Base-by-base conservation (phyloP, 2,888 invertebrate genomes). In the Coremacera marginata region DNA sequence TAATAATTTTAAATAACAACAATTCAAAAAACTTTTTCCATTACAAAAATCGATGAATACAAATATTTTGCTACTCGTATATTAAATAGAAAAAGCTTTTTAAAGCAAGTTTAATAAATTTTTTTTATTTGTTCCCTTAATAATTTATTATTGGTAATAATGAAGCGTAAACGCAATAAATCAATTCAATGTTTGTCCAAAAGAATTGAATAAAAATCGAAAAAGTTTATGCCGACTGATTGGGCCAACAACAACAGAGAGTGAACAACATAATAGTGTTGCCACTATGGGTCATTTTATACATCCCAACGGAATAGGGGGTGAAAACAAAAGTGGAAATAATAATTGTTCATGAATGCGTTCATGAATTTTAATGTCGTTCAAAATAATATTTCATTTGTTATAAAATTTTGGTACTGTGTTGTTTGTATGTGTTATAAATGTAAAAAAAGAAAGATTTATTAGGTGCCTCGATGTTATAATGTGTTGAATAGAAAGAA, bases 261-360 rank as follows among this genome's bases (percentile, higher is more conserved):
- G 75, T 27, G 67, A 27, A 68, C 31, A 37, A 37, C 65, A 19
- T n/a, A 11, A n/a, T 9, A 65, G 37, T 31, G n/a, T 34, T 31
- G 37, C 65, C 16, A 22, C 55, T 7, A 8, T 22, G 55, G 55
- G 22, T 11, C n/a, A 22, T 55, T n/a, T 19, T 55, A 22, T 22
- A 2, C 55, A 22, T n/a, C 2, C 8, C n/a, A n/a, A 4, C 11
- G 0, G 3, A 19, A 65, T 11, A 25, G 65, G 9, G 31, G 7
- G 34, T n/a, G 34, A 37, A 11, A 34, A 16, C 65, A 34, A 22
- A 19, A 9, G 37, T 34, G 70, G 70, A 70, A 70, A 83, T 83
- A 83, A 86, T 85, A 86, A 86, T 85, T 85, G 85, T 84, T 85
- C 85, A 85, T 85, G 86, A 85, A 85, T 85, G 85, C 84, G 86